These are phyloP conservation scores for Sphaerophoria taeniata DNA, from an alignment of 2,888 invertebrate genomes.

Conservation along the genomic window DNA sequence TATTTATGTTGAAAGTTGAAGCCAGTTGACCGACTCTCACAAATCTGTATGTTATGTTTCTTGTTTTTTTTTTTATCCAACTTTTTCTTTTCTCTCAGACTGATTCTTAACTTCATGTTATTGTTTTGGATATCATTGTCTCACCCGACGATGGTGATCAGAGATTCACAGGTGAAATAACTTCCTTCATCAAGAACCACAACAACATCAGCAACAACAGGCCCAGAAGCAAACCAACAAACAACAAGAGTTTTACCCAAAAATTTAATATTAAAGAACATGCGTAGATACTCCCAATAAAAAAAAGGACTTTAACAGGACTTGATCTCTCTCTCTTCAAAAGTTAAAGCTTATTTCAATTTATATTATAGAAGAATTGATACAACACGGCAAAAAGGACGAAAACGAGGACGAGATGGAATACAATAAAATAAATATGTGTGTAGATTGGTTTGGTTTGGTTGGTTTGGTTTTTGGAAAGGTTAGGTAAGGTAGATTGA, in stretches of 20 bases:
- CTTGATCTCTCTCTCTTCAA: slow-evolving; percentile 32
- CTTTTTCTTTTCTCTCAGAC: slow-evolving; percentile 57
- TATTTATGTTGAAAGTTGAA: slow-evolving; percentile 59
- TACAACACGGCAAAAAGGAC: slow-evolving; percentile 19
- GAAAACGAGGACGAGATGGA: background rate
- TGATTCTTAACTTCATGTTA: slow-evolving; percentile 41
- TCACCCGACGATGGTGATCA: slow-evolving; percentile 23
- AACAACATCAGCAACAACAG: background rate
- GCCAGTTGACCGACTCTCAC: slow-evolving; percentile 71
- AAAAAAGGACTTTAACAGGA: slow-evolving; percentile 48
- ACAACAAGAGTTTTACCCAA: slow-evolving; percentile 27
- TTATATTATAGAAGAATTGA: slow-evolving; percentile 48
- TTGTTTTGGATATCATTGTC: slow-evolving; percentile 60
- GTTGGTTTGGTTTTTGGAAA: background rate
- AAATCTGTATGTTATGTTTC: slow-evolving; percentile 41
- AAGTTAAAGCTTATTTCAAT: slow-evolving; percentile 71
- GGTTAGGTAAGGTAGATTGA: slow-evolving; percentile 54
- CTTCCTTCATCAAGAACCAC: background rate
- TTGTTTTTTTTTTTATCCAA: slow-evolving; percentile 33
- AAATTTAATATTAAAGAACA: slow-evolving; percentile 65
- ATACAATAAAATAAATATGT: slow-evolving; percentile 10
- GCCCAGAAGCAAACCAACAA: slow-evolving; percentile 1
- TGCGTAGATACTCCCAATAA: slow-evolving; percentile 4
- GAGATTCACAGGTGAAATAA: slow-evolving; percentile 56
- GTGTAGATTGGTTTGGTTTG: slow-evolving; percentile 29